Base-by-base conservation (phyloP, 1,140 invertebrate species). In the Trinorchestia longiramus region DNA sequence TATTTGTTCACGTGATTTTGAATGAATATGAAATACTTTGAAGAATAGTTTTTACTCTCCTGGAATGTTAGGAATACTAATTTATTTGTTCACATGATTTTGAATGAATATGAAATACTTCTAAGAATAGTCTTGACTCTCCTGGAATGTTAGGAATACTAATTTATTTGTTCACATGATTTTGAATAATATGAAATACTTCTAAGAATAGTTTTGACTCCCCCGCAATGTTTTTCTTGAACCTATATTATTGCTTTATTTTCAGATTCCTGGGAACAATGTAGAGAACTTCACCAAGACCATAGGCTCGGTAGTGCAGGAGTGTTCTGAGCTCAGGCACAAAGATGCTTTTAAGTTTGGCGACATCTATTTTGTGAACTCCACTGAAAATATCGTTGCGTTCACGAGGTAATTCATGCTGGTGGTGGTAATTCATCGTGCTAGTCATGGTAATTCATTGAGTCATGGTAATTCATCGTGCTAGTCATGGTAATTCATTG, bases 261-360 rank as follows among this genome's bases (percentile, higher is more conserved):
- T 40, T 8, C 92, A 94, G 92, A 94, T 94, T 28, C 92, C 92
- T 45, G 92, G 92, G 43, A 94, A 94, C 92, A 94, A 94, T 44
- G 43, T 45, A 40, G 44, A 44, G 92, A 44, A 47, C 41, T 94
- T 94, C 92, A 45, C 44, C 43, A 47, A 8, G 17, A 36, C 43
- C 43, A 42, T 94, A 40, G 92, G 92, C 36, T 42, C 41, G 0
- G 92, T 94, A 19, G 44, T 94, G 44, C 1, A 42, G 41, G 0
- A 6, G 44, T 94, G 92, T 44, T 94, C 92, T 19, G 92, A 94
- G 3, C 92, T 94, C 40, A 43, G 92, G 43, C 3, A 3, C 92
- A 94, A 94, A 47, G 92, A 94, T 45, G 44, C 92, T 47, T 45
- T 94, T 36, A 94, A 94, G 44, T 94, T 94, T 43, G 92, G 92